Percentiles rank a stretch among this genome's conserved stretches.
Evolutionary conservation across 2,888 invertebrate genomes (phyloP).

Genomic region (Sepiola atlantica): DNA sequence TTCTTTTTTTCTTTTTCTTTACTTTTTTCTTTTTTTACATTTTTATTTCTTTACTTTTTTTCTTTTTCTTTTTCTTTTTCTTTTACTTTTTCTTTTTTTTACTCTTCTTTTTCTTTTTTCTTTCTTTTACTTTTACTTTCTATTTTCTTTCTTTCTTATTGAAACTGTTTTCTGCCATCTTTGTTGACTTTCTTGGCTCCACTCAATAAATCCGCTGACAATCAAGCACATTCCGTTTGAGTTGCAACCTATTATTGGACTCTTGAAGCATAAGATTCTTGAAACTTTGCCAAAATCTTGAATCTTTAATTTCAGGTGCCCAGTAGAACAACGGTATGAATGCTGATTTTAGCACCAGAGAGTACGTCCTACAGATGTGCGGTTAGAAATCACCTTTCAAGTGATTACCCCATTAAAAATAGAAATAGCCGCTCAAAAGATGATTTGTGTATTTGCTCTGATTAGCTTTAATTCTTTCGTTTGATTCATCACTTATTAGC

Average conservation of each 20-base stretch:
- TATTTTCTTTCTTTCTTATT: background rate
- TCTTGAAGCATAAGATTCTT: background rate
- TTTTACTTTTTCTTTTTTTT: background rate
- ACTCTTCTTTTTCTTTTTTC: no score
- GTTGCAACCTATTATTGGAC: background rate
- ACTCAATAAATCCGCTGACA: background rate
- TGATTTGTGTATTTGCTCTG: background rate
- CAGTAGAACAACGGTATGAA: background rate
- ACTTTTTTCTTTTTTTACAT: no score
- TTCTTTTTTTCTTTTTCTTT: no score
- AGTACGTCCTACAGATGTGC: background rate
- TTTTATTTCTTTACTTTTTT: background rate
- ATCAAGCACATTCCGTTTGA: background rate
- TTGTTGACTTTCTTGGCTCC: background rate
- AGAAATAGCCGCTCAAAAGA: background rate
- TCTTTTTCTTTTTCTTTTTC: background rate
- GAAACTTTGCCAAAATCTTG: background rate
- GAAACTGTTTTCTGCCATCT: background rate
- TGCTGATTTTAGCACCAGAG: background rate
- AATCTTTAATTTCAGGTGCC: background rate
- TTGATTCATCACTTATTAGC: background rate
- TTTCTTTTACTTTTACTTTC: background rate
- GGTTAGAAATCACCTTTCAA: background rate
- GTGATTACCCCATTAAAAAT: background rate
- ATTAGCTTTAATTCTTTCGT: background rate